These are phyloP conservation scores for Habrosyne pyritoides DNA, from an alignment of 2,888 invertebrate genomes.

Conservation along the genomic window DNA sequence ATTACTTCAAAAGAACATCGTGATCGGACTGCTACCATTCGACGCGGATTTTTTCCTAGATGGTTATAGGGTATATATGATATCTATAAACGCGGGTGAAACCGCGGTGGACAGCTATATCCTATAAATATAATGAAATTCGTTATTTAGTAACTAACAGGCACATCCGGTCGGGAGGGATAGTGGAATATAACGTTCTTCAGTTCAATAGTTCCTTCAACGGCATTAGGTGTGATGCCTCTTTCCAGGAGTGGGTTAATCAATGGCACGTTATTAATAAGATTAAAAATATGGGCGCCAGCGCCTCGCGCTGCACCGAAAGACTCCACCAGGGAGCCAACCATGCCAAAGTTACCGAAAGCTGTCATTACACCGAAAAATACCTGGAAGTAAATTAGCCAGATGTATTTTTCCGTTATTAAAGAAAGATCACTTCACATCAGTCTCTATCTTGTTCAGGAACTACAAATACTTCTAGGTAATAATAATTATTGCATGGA, in stretches of 20 bases:
- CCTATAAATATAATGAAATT: conserved; percentile 12
- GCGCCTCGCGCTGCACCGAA: conserved; percentile 91
- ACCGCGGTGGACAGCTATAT: too few species aligned
- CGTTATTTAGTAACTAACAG: conserved; percentile 67
- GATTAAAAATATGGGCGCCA: conserved; percentile 87
- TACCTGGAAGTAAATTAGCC: conserved; percentile 20
- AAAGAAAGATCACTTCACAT: too few species aligned
- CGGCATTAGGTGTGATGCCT: conserved; percentile 81
- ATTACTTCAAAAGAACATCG: too few species aligned
- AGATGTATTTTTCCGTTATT: too few species aligned
- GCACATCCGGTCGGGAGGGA: conserved; percentile 88
- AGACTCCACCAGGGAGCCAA: conserved; percentile 88
- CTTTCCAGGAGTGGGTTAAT: conserved; percentile 86
- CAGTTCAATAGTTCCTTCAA: conserved; percentile 86
- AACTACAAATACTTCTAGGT: too few species aligned
- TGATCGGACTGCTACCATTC: too few species aligned
- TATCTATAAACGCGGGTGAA: too few species aligned
- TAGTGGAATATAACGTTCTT: conserved; percentile 89
- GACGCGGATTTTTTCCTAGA: too few species aligned
- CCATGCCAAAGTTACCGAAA: conserved; percentile 87
- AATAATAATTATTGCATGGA: too few species aligned
- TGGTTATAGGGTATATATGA: too few species aligned
- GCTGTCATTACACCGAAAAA: conserved; percentile 83
- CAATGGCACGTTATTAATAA: conserved; percentile 87
- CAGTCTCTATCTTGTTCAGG: too few species aligned